Conservation (phyloP, 2,113 vertebrate species). For the Anoplopoma fimbria region DNA sequence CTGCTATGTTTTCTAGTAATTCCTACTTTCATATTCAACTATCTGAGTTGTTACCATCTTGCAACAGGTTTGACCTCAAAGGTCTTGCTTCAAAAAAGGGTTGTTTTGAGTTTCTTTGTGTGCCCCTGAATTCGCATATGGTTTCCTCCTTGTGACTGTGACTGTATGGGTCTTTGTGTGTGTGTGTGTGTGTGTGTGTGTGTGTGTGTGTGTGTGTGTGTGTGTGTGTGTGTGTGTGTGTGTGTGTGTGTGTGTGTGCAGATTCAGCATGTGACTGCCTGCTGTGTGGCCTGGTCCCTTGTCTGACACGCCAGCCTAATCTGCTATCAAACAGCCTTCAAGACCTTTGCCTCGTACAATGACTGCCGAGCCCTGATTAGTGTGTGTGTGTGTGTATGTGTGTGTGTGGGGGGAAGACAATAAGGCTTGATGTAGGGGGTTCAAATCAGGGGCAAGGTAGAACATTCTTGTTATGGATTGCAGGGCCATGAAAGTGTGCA, state of each 20-base stretch:
- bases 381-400: conserved; percentile 45
- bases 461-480: conserved; percentile 55
- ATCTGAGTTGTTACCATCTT: not conserved
- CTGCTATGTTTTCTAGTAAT: conserved; percentile 16
- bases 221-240: not conserved
- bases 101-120: conserved; percentile 8
- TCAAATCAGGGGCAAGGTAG: conserved; percentile 63
- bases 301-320: conserved; percentile 69
- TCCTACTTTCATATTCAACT: not conserved
- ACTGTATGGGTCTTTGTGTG: too few species aligned
- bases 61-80: conserved; percentile 7
- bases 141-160: conserved; percentile 5
- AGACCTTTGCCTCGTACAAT: conserved; percentile 61
- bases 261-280: conserved; percentile 71
- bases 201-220: conserved; percentile 10
- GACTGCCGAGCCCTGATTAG: conserved; percentile 63
- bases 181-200: not conserved
- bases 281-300: conserved; percentile 66
- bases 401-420: conserved; percentile 39
- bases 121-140: not conserved
- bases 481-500: conserved; percentile 18
- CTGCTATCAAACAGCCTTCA: conserved; percentile 74
- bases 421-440: conserved; percentile 66
- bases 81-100: conserved; percentile 7
- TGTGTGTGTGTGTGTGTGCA: conserved; percentile 14